Evolutionary conservation across 2,113 vertebrate species (phyloP).

Genomic region (Fregetta grallaria): DNA sequence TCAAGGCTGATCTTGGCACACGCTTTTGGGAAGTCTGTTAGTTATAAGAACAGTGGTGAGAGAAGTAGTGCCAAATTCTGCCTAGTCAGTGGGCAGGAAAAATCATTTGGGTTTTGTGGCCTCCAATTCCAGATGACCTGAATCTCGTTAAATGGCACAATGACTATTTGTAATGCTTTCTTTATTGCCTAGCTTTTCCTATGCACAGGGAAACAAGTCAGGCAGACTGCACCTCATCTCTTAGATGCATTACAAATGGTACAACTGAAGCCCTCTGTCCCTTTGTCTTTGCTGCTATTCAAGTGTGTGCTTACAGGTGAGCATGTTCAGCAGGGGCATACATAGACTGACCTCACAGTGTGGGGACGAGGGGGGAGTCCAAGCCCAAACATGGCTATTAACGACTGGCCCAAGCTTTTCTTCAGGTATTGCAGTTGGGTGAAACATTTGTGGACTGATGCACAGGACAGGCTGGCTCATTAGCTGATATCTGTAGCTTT

Average conservation of each 20-base stretch:
- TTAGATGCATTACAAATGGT: background rate
- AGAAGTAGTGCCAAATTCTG: background rate
- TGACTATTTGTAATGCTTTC: background rate
- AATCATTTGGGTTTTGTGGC: background rate
- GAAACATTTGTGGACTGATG: background rate
- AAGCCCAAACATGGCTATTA: background rate
- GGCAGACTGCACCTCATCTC: background rate
- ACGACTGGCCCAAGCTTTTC: background rate
- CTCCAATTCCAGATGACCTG: background rate
- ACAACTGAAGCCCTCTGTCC: background rate
- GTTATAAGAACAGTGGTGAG: background rate
- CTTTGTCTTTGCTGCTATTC: too few relatives aligned
- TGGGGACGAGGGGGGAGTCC: rapidly evolving
- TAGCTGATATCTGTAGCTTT: background rate
- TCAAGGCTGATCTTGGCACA: background rate
- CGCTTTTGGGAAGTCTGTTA: background rate
- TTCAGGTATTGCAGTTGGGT: background rate
- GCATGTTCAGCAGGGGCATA: rapidly evolving
- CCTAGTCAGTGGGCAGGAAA: background rate
- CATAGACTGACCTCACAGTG: rapidly evolving
- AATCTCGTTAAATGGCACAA: background rate
- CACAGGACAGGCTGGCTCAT: background rate
- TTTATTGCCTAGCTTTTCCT: background rate
- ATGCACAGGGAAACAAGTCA: background rate
- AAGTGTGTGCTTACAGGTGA: background rate